Evolutionary conservation across 2,888 invertebrate species (phyloP), one percentile per base, ranked within the genome.

Genomic region (Ashinkailepas kermadecensis): DNA sequence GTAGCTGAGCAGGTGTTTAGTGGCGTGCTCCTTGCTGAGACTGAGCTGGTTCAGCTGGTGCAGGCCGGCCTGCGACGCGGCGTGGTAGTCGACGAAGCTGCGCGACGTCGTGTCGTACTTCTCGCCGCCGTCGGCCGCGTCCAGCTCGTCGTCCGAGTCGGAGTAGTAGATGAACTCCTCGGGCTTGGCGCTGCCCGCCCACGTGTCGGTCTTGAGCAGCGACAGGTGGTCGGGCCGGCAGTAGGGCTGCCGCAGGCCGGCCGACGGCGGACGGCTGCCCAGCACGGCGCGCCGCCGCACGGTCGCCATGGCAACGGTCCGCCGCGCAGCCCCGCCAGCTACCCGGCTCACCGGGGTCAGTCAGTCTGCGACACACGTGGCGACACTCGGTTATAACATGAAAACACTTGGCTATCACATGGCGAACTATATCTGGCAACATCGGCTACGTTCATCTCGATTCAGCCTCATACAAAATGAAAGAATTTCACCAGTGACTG

Each of bases 1-100:
- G 65, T 83, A 83, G 54, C 95, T 95, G 84, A 95, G 90, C 88
- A 95, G 94, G 88, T 95, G 95, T 7, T 95, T 91, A 11, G 94
- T 94, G 25, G 94, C 95, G 87, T 94, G 94, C 84, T 94, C 93
- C 81, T 74, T 84, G 83, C 82, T 82, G 84, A 84, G 83, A 80
- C 23, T 79, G 79, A 81, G 83, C 81, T 54, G 84, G 82, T 84
- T 79, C 23, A 58, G 57, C 12, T 8, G 23, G 56, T 79, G 57
- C 79, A 79, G 58, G 0, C 79, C 79, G 23, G n/a, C 13, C 79
- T 79, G 79, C 8, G 18, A 13, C n/a, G 57, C n/a, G n/a, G 25
- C 25, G 79, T 79, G 79, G 25, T 58, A 79, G 58, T 79, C 79
- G 23, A 79, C 79, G 58, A 78, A 78, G 58, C 58, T 58, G 58